Conservation (phyloP, 2,113 vertebrate genomes). For the Pholis gunnellus region DNA sequence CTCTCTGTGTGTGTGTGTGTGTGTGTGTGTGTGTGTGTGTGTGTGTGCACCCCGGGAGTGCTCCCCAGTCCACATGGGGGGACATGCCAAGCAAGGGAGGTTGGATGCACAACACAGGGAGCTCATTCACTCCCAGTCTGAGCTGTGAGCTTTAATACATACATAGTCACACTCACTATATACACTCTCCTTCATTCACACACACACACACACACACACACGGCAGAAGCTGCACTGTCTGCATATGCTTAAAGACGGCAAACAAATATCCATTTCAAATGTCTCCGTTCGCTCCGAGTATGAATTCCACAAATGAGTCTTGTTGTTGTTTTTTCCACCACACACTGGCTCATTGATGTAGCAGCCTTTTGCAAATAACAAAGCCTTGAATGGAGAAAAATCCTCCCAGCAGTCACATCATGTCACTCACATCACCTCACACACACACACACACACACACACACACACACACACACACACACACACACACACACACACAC, state of each 20-base stretch:
- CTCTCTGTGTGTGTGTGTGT: slow-evolving; percentile 5
- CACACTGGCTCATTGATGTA: slow-evolving; percentile 34
- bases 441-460: no score
- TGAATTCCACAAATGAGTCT: slow-evolving; percentile 6
- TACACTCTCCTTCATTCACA: slow-evolving; percentile 47
- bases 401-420: slow-evolving; percentile 24
- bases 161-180: slow-evolving; percentile 42
- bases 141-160: slow-evolving; percentile 47
- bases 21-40: slow-evolving; percentile 22
- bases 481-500: slow-evolving; percentile 15
- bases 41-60: slow-evolving; percentile 17
- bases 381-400: slow-evolving; percentile 65
- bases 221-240: slow-evolving; percentile 48
- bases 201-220: slow-evolving; percentile 21
- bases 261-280: slow-evolving; percentile 20
- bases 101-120: slow-evolving; percentile 64
- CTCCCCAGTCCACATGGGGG: slow-evolving; percentile 50
- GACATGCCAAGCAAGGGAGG: slow-evolving; percentile 57
- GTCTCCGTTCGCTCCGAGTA: slow-evolving; percentile 3
- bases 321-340: neutral
- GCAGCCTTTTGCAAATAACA: slow-evolving; percentile 54
- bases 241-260: slow-evolving; percentile 39
- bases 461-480: slow-evolving; percentile 10
- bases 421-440: slow-evolving; percentile 37
- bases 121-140: slow-evolving; percentile 66